Evolutionary conservation across 2,797 vertebrate species (phyloP).

Genomic region (Rousettus madagascariensis): DNA sequence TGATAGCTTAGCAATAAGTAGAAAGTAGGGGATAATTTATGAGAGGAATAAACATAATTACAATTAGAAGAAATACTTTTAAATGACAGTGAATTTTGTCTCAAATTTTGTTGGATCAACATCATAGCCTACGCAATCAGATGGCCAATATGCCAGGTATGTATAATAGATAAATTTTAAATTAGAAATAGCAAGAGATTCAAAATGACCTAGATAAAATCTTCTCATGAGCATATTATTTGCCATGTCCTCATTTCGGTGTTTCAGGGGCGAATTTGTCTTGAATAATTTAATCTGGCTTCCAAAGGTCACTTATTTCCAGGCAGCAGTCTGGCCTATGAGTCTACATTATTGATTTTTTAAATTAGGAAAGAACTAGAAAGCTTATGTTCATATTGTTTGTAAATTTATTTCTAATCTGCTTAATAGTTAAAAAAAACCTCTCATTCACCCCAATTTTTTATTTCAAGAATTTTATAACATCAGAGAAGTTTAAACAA

Average conservation of each 20-base stretch:
- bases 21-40: neutral
- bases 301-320: neutral
- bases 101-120: neutral
- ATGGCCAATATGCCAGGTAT: neutral
- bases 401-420: neutral
- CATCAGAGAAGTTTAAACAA: neutral
- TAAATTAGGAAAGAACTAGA: slow-evolving; percentile 18
- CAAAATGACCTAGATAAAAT: slow-evolving; percentile 27
- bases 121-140: neutral
- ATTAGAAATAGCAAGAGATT: neutral
- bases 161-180: slow-evolving; percentile 7
- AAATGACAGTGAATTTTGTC: neutral
- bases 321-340: neutral
- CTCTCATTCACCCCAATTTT: neutral
- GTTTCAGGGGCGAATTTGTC: neutral
- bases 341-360: neutral
- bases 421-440: neutral
- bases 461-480: neutral
- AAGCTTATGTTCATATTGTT: neutral
- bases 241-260: neutral
- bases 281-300: slow-evolving; percentile 44
- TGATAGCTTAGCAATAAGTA: neutral
- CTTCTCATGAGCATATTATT: slow-evolving; percentile 50
- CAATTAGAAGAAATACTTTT: slow-evolving; percentile 5
- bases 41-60: neutral